phyloP scores from a whole-genome alignment of 2,113 vertebrate genomes.

The Muscicapa adusta region DNA sequence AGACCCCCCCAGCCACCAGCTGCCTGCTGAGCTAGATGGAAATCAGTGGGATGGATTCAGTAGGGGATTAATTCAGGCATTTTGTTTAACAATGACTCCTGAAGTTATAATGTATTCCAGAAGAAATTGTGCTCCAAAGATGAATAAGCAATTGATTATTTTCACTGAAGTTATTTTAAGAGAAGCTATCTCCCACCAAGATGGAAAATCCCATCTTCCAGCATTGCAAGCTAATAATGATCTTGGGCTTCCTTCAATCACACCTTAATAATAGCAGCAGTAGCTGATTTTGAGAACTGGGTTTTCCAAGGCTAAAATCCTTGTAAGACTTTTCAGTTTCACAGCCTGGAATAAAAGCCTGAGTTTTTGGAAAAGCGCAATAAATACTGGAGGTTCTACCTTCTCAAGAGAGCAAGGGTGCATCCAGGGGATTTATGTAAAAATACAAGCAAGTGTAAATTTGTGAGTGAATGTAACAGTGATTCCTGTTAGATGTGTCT shows the following conservation, averaged over 20 bases:
- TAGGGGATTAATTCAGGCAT: neutral
- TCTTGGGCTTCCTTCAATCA: neutral
- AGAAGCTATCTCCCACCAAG: neutral
- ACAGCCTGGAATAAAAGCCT: neutral
- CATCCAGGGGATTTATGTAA: neutral
- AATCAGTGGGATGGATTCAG: neutral
- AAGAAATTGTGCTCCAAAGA: neutral
- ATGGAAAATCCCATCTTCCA: neutral
- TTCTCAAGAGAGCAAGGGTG: neutral
- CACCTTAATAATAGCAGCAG: neutral
- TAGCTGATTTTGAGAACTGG: neutral
- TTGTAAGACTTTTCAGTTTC: neutral
- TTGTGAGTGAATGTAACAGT: neutral
- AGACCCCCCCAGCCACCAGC: neutral
- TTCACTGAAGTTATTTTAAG: neutral
- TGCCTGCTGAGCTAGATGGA: neutral
- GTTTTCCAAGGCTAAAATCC: neutral
- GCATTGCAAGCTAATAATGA: fast-evolving
- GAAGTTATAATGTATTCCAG: neutral
- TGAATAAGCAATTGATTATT: neutral
- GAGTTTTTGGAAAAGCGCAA: neutral
- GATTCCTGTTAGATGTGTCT: neutral
- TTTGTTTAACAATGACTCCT: neutral
- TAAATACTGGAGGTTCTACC: neutral
- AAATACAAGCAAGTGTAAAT: neutral